phyloP scores from a whole-genome alignment of 1,140 invertebrate genomes.

The Eciton burchellii region DNA sequence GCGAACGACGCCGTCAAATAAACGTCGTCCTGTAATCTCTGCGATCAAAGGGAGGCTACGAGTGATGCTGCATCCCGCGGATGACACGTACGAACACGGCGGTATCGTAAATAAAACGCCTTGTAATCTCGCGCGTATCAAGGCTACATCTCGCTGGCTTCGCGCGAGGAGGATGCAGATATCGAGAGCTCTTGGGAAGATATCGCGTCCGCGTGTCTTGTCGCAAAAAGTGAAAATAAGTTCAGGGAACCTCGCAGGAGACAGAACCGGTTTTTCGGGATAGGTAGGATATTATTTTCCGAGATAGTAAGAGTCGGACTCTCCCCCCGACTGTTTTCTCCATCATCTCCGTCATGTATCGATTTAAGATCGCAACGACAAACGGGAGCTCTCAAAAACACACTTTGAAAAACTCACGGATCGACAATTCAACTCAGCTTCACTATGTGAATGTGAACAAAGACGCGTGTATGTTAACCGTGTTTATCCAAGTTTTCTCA shows the following conservation, averaged over 20 bases:
- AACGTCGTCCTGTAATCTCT: constrained; percentile 56
- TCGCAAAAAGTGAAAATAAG: constrained; percentile 3
- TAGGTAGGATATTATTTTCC: constrained; percentile 11
- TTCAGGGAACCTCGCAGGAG: neutral
- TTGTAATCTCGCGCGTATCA: constrained; percentile 53
- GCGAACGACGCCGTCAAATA: constrained; percentile 39
- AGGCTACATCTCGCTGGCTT: constrained; percentile 28
- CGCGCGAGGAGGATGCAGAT: constrained; percentile 1
- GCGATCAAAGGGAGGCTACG: constrained; percentile 42
- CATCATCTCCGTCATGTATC: neutral
- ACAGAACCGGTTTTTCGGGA: neutral
- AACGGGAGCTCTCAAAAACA: neutral
- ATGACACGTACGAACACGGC: neutral
- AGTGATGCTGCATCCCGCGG: constrained; percentile 35
- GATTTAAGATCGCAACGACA: neutral
- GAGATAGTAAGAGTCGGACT: constrained; percentile 1
- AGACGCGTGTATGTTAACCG: neutral
- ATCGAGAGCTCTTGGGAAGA: constrained; percentile 38
- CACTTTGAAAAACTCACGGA: neutral
- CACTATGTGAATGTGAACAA: too few species aligned
- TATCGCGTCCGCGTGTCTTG: neutral
- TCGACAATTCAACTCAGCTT: neutral
- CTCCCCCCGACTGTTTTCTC: neutral
- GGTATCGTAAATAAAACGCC: constrained; percentile 36
- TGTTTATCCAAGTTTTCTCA: neutral